Percentiles rank a stretch among this genome's conserved stretches.
phyloP scores from a whole-genome alignment of 2,797 vertebrate species.

The Iguana delicatissima region DNA sequence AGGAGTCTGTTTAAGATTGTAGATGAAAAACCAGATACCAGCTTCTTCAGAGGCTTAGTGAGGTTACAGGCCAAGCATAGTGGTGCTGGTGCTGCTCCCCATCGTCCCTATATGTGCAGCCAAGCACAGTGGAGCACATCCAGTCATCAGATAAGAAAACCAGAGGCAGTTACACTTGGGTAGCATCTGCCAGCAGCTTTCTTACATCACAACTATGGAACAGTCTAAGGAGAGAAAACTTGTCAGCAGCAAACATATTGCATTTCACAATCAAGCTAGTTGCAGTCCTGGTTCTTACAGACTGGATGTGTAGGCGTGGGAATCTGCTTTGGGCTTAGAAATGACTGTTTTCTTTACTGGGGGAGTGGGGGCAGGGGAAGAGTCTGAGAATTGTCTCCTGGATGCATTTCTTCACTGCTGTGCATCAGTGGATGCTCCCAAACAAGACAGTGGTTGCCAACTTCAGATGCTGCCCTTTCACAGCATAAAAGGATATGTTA shows the following conservation, averaged over 20 bases:
- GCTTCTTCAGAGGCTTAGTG: too few species aligned
- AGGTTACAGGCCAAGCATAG: background rate
- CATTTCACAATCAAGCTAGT: background rate
- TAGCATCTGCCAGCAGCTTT: too few species aligned
- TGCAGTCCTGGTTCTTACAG: background rate
- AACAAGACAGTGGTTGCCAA: too few species aligned
- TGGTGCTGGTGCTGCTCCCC: too few species aligned
- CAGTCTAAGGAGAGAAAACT: too few species aligned
- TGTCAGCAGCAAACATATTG: too few species aligned
- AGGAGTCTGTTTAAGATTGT: slow-evolving; percentile 25
- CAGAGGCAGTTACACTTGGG: too few species aligned
- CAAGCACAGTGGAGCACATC: background rate
- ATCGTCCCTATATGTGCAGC: background rate
- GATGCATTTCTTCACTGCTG: background rate
- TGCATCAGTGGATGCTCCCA: too few species aligned
- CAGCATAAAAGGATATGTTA: too few species aligned
- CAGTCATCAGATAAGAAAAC: background rate
- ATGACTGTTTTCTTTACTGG: too few species aligned
- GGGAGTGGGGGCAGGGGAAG: background rate
- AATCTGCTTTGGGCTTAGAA: background rate
- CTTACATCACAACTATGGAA: background rate
- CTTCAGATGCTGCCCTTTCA: too few species aligned
- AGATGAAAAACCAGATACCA: too few species aligned
- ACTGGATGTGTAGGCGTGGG: background rate
- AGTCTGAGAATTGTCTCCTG: background rate